Evolutionary conservation across 2,113 vertebrate species (phyloP).

Genomic region (Ceyx cyanopectus): DNA sequence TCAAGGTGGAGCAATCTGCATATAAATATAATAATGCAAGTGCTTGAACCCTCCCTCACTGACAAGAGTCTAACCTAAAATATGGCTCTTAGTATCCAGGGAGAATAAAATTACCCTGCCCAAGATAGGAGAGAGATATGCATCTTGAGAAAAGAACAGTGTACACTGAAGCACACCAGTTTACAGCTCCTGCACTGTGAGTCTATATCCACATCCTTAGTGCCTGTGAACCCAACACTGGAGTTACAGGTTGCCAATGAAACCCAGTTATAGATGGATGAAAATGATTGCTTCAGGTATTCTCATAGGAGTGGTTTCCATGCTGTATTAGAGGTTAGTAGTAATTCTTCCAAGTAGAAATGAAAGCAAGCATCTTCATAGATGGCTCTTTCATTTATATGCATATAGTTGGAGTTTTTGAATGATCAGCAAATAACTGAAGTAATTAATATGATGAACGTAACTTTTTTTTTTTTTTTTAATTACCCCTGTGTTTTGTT

Average conservation of each 20-base stretch:
- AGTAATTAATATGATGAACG: background rate
- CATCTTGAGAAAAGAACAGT: background rate
- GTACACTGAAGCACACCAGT: background rate
- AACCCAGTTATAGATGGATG: background rate
- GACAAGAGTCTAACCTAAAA: background rate
- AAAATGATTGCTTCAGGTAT: background rate
- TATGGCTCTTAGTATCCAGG: background rate
- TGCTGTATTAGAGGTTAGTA: background rate
- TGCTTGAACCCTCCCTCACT: background rate
- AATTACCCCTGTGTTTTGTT: background rate
- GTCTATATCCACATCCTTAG: background rate
- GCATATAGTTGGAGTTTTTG: background rate
- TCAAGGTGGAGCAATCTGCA: background rate
- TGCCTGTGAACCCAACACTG: background rate
- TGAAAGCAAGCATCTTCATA: background rate
- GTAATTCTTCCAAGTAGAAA: background rate
- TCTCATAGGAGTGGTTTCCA: background rate
- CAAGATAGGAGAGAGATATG: background rate
- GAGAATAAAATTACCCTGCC: background rate
- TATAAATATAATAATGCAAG: background rate
- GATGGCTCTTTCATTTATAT: background rate
- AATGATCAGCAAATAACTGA: background rate
- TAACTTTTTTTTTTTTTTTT: background rate
- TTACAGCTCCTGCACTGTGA: background rate
- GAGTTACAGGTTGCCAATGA: background rate